Percentiles rank a stretch among this genome's conserved stretches.
These are phyloP conservation scores for Phycodurus eques DNA, from an alignment of 2,113 vertebrate species.

Conservation along the genomic window DNA sequence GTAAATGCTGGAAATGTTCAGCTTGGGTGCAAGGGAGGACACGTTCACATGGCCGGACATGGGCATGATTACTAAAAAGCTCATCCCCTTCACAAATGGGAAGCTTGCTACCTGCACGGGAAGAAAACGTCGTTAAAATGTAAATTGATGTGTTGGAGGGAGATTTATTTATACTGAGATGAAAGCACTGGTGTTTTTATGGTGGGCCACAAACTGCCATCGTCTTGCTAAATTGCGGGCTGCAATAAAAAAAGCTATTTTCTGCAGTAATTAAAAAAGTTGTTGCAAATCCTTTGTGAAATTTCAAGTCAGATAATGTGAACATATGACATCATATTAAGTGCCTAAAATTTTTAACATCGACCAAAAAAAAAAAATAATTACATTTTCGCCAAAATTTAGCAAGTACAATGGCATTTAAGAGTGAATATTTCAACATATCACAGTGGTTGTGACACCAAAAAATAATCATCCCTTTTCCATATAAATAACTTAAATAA, in stretches of 20 bases:
- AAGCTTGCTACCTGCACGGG: conserved; percentile 83
- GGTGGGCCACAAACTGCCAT: not conserved
- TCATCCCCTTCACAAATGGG: conserved; percentile 83
- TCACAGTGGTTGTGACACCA: too few relatives aligned
- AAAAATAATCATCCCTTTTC: too few relatives aligned
- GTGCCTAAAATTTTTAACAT: too few relatives aligned
- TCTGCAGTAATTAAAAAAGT: not conserved
- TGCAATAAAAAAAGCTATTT: not conserved
- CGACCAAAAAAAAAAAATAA: too few relatives aligned
- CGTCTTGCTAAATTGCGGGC: not conserved
- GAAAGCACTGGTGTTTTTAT: not conserved
- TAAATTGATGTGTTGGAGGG: not conserved
- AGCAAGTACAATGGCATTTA: too few relatives aligned
- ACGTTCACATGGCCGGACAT: conserved; percentile 68
- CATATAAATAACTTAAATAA: too few relatives aligned
- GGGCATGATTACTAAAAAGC: conserved; percentile 85
- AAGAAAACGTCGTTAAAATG: not conserved
- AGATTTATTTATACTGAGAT: not conserved
- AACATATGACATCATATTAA: too few relatives aligned
- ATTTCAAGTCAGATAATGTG: too few relatives aligned
- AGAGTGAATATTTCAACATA: too few relatives aligned
- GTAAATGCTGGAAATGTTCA: conserved; percentile 77
- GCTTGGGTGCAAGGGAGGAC: conserved; percentile 73
- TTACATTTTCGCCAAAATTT: too few relatives aligned
- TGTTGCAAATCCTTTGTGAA: not conserved